Percentiles rank a stretch among this genome's conserved stretches.
Evolutionary conservation across 2,888 invertebrate genomes (phyloP).

Genomic region (Phortica magna): DNA sequence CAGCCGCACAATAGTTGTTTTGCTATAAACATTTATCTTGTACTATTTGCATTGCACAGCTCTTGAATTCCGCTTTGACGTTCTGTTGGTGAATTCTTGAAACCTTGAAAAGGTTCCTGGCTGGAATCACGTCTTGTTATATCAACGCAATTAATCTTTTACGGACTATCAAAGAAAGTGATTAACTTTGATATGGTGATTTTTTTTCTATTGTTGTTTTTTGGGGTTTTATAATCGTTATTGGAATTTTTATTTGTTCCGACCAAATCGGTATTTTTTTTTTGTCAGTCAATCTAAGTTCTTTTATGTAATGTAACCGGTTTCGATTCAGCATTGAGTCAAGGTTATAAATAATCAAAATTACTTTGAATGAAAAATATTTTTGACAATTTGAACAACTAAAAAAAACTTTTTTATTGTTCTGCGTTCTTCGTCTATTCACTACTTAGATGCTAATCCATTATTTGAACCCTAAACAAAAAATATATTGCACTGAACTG

Average conservation of each 20-base stretch:
- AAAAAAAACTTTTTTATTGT: slow-evolving; percentile 55
- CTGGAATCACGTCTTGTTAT: not conserved
- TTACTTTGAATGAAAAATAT: not conserved
- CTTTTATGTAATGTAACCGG: not conserved
- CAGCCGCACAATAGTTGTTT: no score
- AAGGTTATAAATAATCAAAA: not conserved
- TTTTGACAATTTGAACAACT: not conserved
- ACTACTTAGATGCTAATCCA: slow-evolving; percentile 25
- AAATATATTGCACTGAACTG: slow-evolving; percentile 50
- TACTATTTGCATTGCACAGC: no score
- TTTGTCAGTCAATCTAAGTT: not conserved
- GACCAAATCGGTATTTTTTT: not conserved
- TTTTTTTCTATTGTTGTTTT: not conserved
- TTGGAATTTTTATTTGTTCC: not conserved
- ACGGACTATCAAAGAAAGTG: not conserved
- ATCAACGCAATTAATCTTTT: not conserved
- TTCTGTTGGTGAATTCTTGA: no score
- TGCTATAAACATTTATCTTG: no score
- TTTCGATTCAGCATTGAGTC: not conserved
- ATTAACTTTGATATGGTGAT: not conserved
- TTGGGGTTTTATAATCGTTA: not conserved
- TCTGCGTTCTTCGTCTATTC: slow-evolving; percentile 49
- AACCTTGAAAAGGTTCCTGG: no score
- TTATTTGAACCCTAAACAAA: not conserved
- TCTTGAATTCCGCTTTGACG: not conserved